Evolutionary conservation across 1,140 invertebrate species (phyloP), one percentile per base, ranked within the genome.

Genomic region (Drosophila guanche): DNA sequence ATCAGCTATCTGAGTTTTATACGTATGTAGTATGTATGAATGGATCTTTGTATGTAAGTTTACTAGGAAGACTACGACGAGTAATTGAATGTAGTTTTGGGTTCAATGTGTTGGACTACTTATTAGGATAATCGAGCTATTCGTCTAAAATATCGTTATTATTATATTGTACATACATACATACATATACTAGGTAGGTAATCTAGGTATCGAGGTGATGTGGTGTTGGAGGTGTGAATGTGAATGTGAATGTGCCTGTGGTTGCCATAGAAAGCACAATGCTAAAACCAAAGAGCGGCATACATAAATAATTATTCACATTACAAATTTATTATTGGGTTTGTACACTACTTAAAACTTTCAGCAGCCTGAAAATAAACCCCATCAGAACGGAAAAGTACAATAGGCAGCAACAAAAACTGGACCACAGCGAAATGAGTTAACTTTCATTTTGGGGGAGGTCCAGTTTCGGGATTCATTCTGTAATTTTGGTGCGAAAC

Each of bases 401-500:
- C 55, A 55, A 52, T 59, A 46, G 22, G 42, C 48, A 62, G 59
- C 37, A 65, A 53, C 42, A 52, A 53, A 46, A 42, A 48, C 37
- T 37, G 14, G 46, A 56, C 33, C 48, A 51, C 16, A 43, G 50
- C 22, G 33, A 53, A 60, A 54, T 75, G 60, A 59, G 61, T 25
- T 47, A 53, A 42, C 70, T 46, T 55, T 37, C 6, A 47, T 33
- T 56, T 67, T 67, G 58, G 54, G 25, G 58, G 67, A 51, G 74
- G 66, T 20, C 68, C 68, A 69, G 66, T 68, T 69, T 40, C 10
- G 25, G 29, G 50, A 8, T 33, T 71, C 68, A 60, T 60, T 62
- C 58, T 48, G 56, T 55, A 58, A 79, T 77, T 79, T 78, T 20
- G 53, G 62, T 50, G 65, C 61, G 57, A 88, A 88, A 88, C 55